Evolutionary conservation across 2,888 invertebrate species (phyloP), one percentile per base, ranked within the genome.

Genomic region (Amblyteles armatorius): DNA sequence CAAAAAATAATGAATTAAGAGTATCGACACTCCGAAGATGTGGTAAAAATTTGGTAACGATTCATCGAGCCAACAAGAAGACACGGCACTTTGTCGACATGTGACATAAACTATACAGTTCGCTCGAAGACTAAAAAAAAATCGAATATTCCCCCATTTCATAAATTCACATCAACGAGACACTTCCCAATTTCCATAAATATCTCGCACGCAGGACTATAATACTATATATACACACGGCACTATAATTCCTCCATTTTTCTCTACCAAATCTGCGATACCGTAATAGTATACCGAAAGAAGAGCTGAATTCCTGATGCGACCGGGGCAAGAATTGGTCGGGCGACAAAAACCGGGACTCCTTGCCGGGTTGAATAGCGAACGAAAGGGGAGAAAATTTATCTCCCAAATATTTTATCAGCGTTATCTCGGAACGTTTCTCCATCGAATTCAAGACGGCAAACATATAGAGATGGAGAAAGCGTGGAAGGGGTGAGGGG

Each of bases 351-450:
- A 63, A 33, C 6, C 60, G 13, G 6, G n/a, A 9, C 19, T 60
- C 48, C 29, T 16, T 22, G 65, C 11, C 7, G 52, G 33, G 76
- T 48, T 67, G 50, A 48, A 76, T 76, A 52, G 52, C 44, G 48
- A 50, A 76, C 22, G 36, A 52, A 48, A 50, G 52, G 33, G 19
- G 36, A 33, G 55, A 22, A 52, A 65, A 76, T 76, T 76, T 63
- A 76, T 76, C 50, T 65, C 65, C 22, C 36, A 22, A 67, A 50
- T 33, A 40, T 76, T 65, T 65, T 33, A 33, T 33, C 33, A 22
- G 19, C 29, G 65, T 44, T 76, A 33, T 65, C 65, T 13, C 33
- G 65, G 33, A 36, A 65, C 33, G 74, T 74, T 74, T 74, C 48
- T 60, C 29, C 26, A 33, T n/a, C 65, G 76, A 65, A 76, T 65